A percentile compares a stretch with the other conserved stretches of the same genome.
Evolutionary conservation across 2,797 vertebrate genomes (phyloP).

Genomic region (Gymnodraco acuticeps): DNA sequence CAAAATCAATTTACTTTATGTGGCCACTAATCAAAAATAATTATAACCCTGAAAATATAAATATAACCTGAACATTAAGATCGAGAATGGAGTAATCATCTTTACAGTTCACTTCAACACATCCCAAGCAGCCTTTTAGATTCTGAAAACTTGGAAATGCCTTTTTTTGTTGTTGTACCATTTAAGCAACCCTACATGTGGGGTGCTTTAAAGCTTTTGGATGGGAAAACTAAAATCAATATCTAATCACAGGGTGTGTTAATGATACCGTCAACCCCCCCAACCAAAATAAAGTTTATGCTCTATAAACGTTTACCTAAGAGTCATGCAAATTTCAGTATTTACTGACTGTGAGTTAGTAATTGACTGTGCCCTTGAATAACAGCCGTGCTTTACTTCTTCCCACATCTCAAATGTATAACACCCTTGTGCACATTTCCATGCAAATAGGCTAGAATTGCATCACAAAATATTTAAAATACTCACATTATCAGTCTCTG

Average conservation of each 20-base stretch:
- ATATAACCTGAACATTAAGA: conserved; percentile 46
- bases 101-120: conserved; percentile 39
- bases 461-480: conserved; percentile 71
- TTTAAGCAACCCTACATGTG: neutral
- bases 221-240: conserved; percentile 9
- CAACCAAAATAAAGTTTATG: neutral
- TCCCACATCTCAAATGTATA: conserved; percentile 41
- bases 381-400: conserved; percentile 8
- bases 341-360: conserved; percentile 41
- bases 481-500: conserved; percentile 52
- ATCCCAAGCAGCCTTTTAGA: conserved; percentile 23
- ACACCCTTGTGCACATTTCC: conserved; percentile 60
- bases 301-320: conserved; percentile 6
- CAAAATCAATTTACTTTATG: conserved; percentile 67
- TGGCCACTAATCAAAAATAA: conserved; percentile 56
- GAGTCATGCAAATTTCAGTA: conserved; percentile 36
- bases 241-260: conserved; percentile 11
- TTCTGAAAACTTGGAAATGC: conserved; percentile 1
- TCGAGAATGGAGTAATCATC: conserved; percentile 61
- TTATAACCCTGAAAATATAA: conserved; percentile 45
- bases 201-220: conserved; percentile 5
- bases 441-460: conserved; percentile 64
- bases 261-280: conserved; percentile 12
- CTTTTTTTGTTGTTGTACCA: neutral
- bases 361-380: conserved; percentile 61